Evolutionary conservation across 2,888 invertebrate genomes (phyloP), one percentile per base, ranked within the genome.

Genomic region (Leptopilina syphax): DNA sequence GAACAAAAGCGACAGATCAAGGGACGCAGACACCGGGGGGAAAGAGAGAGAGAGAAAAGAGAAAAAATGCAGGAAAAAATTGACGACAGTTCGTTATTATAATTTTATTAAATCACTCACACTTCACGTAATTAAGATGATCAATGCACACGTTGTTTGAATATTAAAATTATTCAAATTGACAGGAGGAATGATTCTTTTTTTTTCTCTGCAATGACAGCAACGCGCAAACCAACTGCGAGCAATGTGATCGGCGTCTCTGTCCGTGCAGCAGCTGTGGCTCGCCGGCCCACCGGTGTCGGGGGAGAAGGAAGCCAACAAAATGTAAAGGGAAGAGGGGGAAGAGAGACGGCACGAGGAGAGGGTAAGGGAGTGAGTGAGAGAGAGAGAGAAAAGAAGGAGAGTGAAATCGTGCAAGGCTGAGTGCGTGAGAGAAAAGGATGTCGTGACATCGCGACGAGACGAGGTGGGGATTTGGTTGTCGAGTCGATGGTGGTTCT

Each of bases 191-290:
- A 67, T 50, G 12, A 50, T 10, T 34, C 34, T 34, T 50, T 50
- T 50, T 82, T 8, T 78, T 73, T 79, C 44, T 79, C n/a, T 47
- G 27, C 44, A 63, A 70, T 79, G 44, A 60, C 76, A 73, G 77
- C 77, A 63, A 63, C 63, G 47, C 65, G n/a, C 60, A 63, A 44
- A 60, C 65, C 63, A 27, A 44, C 18, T 44, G 24, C 47, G 50
- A 79, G 54, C 65, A 67, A 79, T 66, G 66, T 41, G 77, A 50
- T 81, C 77, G 81, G 60, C 77, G 68, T 78, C 73, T 81, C 77
- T 57, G 83, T 83, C 80, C 82, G 81, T 79, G 81, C 82, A 81
- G 84, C 84, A 82, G 84, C 84, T 84, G 84, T 83, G 81, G 83
- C 82, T 82, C 80, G 80, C 81, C 81, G 81, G 79, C 80, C 78